These are phyloP conservation scores for Poeciliopsis infans DNA, from an alignment of 2,797 vertebrate genomes.

Conservation along the genomic window DNA sequence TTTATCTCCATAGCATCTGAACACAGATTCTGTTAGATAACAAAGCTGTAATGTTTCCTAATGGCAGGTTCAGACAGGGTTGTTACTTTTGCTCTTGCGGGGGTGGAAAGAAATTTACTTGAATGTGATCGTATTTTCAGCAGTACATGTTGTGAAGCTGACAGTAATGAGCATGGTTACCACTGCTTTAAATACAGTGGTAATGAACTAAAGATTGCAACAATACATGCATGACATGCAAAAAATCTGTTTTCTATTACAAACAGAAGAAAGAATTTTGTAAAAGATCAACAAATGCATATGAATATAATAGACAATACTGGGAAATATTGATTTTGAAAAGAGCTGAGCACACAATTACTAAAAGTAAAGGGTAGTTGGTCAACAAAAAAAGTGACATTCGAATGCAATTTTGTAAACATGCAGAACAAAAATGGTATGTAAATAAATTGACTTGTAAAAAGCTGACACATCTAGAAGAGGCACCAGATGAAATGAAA, in stretches of 20 bases:
- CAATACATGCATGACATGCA: not conserved
- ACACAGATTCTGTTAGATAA: slow-evolving; percentile 44
- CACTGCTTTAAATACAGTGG: not conserved
- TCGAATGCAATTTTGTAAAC: not conserved
- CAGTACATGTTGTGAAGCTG: not conserved
- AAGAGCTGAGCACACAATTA: not conserved
- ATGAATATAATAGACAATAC: not conserved
- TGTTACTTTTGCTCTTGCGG: slow-evolving; percentile 19
- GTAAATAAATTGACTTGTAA: not conserved
- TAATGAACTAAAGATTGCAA: not conserved
- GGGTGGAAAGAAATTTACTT: slow-evolving; percentile 9
- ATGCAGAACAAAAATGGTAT: not conserved
- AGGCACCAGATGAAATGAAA: not conserved
- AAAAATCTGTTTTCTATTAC: slow-evolving; percentile 4
- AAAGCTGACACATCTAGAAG: not conserved
- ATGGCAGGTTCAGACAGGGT: slow-evolving; percentile 36
- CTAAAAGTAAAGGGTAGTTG: not conserved
- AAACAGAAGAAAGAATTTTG: not conserved
- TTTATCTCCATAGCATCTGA: slow-evolving; percentile 33
- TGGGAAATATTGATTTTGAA: not conserved
- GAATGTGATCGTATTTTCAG: not conserved
- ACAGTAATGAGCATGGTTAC: not conserved
- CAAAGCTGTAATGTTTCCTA: slow-evolving; percentile 31
- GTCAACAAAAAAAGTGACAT: not conserved
- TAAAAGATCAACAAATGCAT: not conserved